These are phyloP conservation scores for Orchesella flavescens DNA, from an alignment of 2,888 invertebrate genomes.

Conservation along the genomic window DNA sequence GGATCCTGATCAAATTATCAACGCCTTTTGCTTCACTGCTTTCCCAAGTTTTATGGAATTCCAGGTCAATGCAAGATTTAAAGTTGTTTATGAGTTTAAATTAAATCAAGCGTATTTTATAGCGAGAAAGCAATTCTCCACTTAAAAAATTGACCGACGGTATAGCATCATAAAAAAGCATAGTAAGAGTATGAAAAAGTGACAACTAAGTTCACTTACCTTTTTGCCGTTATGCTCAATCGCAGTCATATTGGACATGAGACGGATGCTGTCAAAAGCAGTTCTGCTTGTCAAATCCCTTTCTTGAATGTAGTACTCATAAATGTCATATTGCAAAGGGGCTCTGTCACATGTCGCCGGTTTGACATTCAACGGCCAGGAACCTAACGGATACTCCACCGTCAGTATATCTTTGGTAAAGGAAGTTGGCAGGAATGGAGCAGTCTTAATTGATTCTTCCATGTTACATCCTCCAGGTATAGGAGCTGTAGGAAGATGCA, in stretches of 20 bases:
- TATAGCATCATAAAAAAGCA: no score
- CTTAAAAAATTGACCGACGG: no score
- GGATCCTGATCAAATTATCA: no score
- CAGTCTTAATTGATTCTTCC: conserved; percentile 79
- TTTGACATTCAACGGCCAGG: conserved; percentile 74
- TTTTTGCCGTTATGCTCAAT: conserved; percentile 77
- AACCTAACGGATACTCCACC: conserved; percentile 76
- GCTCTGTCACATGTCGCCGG: conserved; percentile 74
- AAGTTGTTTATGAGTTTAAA: no score
- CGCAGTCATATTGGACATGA: conserved; percentile 79
- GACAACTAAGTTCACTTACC: conserved; percentile 66
- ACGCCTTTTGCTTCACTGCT: no score
- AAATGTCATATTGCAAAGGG: conserved; percentile 77
- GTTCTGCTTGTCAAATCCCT: conserved; percentile 77
- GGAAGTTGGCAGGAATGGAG: conserved; percentile 78
- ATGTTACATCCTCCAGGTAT: conserved; percentile 87
- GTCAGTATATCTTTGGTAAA: conserved; percentile 75
- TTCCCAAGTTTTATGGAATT: no score
- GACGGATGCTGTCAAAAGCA: conserved; percentile 79
- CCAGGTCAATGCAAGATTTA: no score
- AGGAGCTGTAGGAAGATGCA: conserved; percentile 78
- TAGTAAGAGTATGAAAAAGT: no score
- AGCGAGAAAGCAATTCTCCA: no score
- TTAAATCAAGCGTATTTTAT: no score
- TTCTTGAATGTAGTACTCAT: conserved; percentile 80